These are phyloP conservation scores for Cyphomyrmex costatus DNA, from an alignment of 1,140 invertebrate species.

Conservation along the genomic window DNA sequence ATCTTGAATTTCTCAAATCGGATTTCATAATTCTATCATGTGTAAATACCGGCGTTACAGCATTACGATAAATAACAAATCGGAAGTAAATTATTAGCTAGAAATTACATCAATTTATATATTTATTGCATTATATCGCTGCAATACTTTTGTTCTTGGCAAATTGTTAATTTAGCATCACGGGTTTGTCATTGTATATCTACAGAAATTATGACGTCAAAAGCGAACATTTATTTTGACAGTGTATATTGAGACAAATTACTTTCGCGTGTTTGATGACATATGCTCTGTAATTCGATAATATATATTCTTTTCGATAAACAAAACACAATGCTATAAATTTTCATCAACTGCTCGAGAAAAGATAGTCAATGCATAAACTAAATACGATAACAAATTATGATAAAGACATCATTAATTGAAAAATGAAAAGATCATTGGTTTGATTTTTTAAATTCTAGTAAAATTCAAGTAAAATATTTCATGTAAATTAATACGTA, in stretches of 20 bases:
- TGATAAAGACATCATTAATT: background rate
- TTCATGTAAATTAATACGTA: background rate
- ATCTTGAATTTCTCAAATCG: background rate
- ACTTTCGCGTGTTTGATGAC: background rate
- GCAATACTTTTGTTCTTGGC: background rate
- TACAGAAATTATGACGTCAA: background rate
- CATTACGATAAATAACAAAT: conserved; percentile 44
- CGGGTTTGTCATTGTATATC: background rate
- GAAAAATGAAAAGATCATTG: background rate
- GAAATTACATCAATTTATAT: conserved; percentile 56
- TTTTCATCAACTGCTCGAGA: background rate
- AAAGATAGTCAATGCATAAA: background rate
- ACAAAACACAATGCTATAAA: background rate
- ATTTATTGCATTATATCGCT: background rate
- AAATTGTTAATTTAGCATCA: background rate
- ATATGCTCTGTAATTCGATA: background rate
- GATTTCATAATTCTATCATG: background rate
- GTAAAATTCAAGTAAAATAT: conserved; percentile 6
- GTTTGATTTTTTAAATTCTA: background rate
- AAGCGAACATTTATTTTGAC: background rate
- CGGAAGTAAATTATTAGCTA: conserved; percentile 55
- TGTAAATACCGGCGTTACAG: background rate
- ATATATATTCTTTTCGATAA: background rate
- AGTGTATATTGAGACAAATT: background rate
- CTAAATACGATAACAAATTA: conserved; percentile 11